These are phyloP conservation scores for Corythornis leucogaster DNA, from an alignment of 2,797 vertebrate species.

Conservation along the genomic window DNA sequence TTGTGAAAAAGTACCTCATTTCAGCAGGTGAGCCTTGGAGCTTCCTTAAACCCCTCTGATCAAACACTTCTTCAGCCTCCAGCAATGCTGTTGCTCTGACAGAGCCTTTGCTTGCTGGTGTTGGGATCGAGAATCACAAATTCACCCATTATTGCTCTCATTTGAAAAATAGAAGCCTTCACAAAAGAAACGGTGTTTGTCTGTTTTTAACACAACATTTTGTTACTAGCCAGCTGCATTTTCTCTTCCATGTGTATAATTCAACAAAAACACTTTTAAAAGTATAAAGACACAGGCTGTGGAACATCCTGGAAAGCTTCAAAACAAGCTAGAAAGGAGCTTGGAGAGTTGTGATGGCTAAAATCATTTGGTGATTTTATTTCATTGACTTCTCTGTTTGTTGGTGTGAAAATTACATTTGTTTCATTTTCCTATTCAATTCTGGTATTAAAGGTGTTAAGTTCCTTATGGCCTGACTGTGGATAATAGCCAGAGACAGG, in stretches of 20 bases:
- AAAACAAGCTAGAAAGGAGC: not conserved
- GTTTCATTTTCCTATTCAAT: not conserved
- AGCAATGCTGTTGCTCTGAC: not conserved
- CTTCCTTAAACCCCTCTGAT: not conserved
- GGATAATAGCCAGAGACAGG: not conserved
- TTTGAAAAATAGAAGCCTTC: not conserved
- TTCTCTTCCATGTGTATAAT: not conserved
- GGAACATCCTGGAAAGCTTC: not conserved
- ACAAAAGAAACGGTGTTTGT: not conserved
- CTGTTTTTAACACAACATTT: not conserved
- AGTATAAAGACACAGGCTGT: not conserved
- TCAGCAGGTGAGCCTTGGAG: not conserved
- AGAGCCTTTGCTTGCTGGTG: not conserved
- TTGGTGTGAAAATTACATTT: not conserved
- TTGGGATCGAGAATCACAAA: not conserved
- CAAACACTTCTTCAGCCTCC: not conserved
- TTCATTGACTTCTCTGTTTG: not conserved
- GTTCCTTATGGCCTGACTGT: not conserved
- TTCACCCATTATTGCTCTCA: not conserved
- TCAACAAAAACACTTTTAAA: not conserved
- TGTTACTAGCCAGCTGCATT: not conserved
- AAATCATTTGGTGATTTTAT: not conserved
- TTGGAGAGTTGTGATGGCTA: not conserved
- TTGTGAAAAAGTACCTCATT: not conserved
- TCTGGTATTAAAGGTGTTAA: not conserved